Percentiles rank a stretch among this genome's conserved stretches.
These are phyloP conservation scores for Brotula barbata DNA, from an alignment of 2,797 vertebrate genomes.

Conservation along the genomic window DNA sequence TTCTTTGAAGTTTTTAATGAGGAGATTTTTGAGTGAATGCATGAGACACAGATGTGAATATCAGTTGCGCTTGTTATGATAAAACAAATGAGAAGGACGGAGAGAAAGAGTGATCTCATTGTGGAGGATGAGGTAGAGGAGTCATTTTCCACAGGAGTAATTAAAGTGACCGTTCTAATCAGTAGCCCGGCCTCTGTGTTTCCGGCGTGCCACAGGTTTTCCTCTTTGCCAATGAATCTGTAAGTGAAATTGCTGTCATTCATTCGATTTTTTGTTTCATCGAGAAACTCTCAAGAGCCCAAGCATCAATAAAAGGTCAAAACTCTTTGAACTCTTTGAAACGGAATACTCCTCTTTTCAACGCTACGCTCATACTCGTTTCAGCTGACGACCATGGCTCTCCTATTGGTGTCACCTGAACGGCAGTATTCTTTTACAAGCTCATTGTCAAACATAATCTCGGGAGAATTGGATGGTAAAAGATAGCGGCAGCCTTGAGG, in stretches of 20 bases:
- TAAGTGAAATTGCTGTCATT: background rate
- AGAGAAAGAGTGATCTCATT: background rate
- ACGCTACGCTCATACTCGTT: constrained; percentile 43
- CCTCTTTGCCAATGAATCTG: background rate
- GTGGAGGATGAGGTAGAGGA: constrained; percentile 2
- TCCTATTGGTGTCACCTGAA: constrained; percentile 50
- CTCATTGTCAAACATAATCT: constrained; percentile 43
- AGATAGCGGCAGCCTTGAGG: constrained; percentile 46
- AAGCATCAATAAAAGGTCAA: too few relatives aligned
- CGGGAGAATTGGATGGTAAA: constrained; percentile 42
- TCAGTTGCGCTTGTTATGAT: background rate
- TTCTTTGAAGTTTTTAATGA: constrained; percentile 24
- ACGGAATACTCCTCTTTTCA: constrained; percentile 52
- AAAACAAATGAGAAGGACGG: background rate
- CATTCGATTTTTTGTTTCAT: too few relatives aligned
- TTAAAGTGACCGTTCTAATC: constrained; percentile 7
- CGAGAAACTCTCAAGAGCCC: too few relatives aligned
- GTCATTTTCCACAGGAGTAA: background rate
- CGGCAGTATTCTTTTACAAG: constrained; percentile 51
- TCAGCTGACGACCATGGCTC: constrained; percentile 43
- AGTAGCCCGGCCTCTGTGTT: too few relatives aligned
- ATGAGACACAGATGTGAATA: constrained; percentile 3
- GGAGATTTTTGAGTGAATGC: constrained; percentile 15
- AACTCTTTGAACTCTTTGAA: constrained; percentile 26
- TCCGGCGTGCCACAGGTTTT: too few relatives aligned